Evolutionary conservation across 2,888 invertebrate genomes (phyloP), one percentile per base, ranked within the genome.

Genomic region (Agrotis ipsilon): DNA sequence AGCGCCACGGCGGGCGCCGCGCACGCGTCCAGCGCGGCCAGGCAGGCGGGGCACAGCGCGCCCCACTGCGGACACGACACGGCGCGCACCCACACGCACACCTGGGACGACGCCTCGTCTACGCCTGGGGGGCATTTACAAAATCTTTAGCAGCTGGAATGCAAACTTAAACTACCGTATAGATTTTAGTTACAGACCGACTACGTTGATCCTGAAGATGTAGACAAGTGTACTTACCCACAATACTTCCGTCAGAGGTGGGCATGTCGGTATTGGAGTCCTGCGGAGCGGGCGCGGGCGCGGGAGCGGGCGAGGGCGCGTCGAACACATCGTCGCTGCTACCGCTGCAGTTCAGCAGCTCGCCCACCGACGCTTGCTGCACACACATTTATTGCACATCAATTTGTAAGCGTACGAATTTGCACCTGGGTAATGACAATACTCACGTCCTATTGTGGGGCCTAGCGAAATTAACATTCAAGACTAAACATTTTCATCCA

Each of bases 271-370:
- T 55, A 51, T 60, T 46, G 1, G 32, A 0, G 45, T 13, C 45
- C 19, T 65, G 68, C 13, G 83, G 68, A 54, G 85, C 79, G 18
- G 76, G 78, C 52, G 86, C 83, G 43, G 90, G 78, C 14, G 89
- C 68, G 49, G 83, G 68, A 54, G 85, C 79, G 18, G 76, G 78
- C 52, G 86, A 83, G 43, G 90, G 77, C 14, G 89, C 68, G 49
- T 96, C 96, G 93, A 97, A 98, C 76, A 97, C 97, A 89, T 98
- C 98, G 90, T 98, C 98, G 87, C 97, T 97, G 77, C 97, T 97
- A 58, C 97, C 96, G 86, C 97, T 97, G 90, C 97, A 97, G 92
- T 98, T 97, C 62, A 98, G 91, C 80, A 98, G 93, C 93, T 97
- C 97, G 78, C 97, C 97, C 80, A 97, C 97, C 0, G 97, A 96